These are phyloP conservation scores for Aphrophora alni DNA, from an alignment of 2,888 invertebrate species.

Conservation along the genomic window DNA sequence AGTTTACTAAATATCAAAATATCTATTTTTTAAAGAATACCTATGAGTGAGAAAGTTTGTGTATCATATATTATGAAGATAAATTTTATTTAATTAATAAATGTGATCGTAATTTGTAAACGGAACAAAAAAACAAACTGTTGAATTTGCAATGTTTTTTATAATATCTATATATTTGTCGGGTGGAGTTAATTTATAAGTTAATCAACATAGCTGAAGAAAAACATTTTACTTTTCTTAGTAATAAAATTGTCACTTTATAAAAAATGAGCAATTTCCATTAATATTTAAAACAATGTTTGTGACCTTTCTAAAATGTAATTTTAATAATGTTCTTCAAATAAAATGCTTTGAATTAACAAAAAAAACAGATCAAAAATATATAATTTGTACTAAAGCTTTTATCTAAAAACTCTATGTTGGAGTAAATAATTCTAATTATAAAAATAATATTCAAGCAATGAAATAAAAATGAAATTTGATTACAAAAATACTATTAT, in stretches of 20 bases:
- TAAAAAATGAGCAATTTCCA: neutral
- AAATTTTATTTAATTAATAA: neutral
- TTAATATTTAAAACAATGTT: neutral
- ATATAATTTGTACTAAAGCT: neutral
- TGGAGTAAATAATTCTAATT: neutral
- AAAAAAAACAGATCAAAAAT: neutral
- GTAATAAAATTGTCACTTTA: slow-evolving; percentile 3
- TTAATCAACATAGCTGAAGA: too few relatives aligned
- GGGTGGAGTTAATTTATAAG: too few relatives aligned
- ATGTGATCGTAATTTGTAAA: neutral
- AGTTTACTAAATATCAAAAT: too few relatives aligned
- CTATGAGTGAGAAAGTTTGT: too few relatives aligned
- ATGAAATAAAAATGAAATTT: neutral
- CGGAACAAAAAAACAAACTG: neutral
- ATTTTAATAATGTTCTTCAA: neutral
- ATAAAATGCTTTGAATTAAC: neutral
- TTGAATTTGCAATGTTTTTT: neutral
- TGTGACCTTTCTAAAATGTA: neutral
- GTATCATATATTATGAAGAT: neutral
- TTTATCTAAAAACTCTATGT: neutral
- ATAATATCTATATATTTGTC: too few relatives aligned
- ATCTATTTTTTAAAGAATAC: too few relatives aligned
- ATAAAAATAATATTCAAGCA: neutral
- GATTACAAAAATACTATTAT: neutral
- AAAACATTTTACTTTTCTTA: neutral